Conservation (phyloP, 2,113 vertebrate species). For the Piaya cayana region DNA sequence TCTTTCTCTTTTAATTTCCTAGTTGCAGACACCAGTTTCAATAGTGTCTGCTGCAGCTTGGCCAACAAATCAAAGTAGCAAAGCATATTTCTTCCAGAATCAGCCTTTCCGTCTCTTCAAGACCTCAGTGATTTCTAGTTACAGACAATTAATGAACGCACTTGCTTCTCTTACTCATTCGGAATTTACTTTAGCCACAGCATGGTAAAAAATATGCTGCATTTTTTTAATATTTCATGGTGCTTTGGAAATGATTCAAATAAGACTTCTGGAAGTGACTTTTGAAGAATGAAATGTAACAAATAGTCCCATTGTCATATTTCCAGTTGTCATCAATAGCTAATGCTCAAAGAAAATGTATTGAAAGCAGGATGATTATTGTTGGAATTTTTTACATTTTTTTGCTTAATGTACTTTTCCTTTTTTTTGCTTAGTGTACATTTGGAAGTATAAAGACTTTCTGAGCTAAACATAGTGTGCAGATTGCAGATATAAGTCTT, state of each 20-base stretch:
- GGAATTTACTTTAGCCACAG: neutral
- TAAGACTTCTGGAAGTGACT: neutral
- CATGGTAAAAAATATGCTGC: neutral
- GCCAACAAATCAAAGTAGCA: neutral
- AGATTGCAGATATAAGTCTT: neutral
- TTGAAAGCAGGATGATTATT: neutral
- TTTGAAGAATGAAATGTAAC: neutral
- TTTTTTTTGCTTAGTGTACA: neutral
- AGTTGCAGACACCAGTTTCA: conserved; percentile 13
- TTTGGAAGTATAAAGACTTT: neutral
- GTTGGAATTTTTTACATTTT: neutral
- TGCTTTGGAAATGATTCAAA: neutral
- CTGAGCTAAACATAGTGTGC: neutral
- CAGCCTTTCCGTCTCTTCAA: neutral
- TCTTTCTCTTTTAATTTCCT: conserved; percentile 56
- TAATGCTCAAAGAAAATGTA: neutral
- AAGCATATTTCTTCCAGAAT: neutral
- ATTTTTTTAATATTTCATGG: neutral
- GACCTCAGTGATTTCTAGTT: neutral
- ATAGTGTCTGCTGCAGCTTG: neutral
- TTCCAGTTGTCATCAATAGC: neutral
- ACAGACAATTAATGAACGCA: neutral
- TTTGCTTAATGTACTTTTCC: too few relatives aligned
- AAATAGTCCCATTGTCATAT: rapidly evolving
- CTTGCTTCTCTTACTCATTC: neutral